Evolutionary conservation across 2,797 vertebrate genomes (phyloP).

Genomic region (Acanthis flammea): DNA sequence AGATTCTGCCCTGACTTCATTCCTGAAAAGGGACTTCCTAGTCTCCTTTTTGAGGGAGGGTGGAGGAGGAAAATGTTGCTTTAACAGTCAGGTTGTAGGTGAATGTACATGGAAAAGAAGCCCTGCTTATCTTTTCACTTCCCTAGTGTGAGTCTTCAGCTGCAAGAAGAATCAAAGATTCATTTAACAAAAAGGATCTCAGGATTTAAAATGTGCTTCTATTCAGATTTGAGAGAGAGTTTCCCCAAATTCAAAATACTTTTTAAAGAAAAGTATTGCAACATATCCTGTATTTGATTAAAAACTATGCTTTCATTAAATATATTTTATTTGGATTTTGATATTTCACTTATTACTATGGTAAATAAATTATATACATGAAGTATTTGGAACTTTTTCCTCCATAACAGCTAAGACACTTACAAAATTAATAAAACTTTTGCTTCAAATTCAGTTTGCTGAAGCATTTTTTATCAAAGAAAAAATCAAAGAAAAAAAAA

Average conservation of each 20-base stretch:
- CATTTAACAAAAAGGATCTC: neutral
- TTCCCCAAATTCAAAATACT: neutral
- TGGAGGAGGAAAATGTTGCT: neutral
- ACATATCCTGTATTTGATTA: neutral
- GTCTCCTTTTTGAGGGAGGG: neutral
- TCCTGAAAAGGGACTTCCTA: neutral
- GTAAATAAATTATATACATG: neutral
- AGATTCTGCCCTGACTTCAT: neutral
- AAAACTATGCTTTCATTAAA: neutral
- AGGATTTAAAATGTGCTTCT: neutral
- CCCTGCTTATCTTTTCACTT: neutral
- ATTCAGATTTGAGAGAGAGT: neutral
- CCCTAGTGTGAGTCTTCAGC: neutral
- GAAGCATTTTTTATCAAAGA: neutral
- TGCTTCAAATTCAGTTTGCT: neutral
- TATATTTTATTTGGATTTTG: neutral
- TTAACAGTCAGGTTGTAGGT: neutral
- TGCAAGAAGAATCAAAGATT: neutral
- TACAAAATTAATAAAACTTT: neutral
- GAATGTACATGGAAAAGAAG: neutral
- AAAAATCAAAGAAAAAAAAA: neutral
- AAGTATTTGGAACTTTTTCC: neutral
- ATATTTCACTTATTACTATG: neutral
- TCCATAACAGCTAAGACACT: neutral
- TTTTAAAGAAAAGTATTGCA: neutral